Evolutionary conservation across 92 coral and sea anemone genomes (phyloP), one percentile per base, ranked within the genome.

Genomic region (Diadumene lineata): DNA sequence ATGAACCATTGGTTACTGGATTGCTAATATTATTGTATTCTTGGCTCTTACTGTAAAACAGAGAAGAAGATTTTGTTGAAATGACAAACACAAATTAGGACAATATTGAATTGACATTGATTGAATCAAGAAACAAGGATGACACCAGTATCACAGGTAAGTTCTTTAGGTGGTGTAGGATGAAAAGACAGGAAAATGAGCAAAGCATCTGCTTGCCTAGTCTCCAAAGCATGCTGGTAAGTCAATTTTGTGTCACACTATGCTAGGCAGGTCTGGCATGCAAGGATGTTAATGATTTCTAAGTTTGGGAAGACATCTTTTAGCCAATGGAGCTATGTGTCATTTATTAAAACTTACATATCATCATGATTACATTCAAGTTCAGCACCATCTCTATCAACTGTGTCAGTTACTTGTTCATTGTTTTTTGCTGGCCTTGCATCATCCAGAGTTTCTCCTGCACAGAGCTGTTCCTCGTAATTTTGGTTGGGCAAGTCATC

Each of bases 391-490:
- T 22, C n/a, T 38, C 48, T 38, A 38, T 53, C n/a, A 46, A 15
- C 9, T 46, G 53, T 9, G 9, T 9, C 53, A 46, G 9, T 53
- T 53, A 53, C 60, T 16, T 53, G n/a, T 23, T 8, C 22, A 16
- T 16, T 53, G 25, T 16, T 53, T 8, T 16, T 53, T 53, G 4
- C 25, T 8, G 25, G 22, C 4, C 10, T 22, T 8, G 60, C 7
- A 34, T 33, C 72, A 34, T 67, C 51, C 15, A 67, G 9, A 34
- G 1, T 67, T 67, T 67, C 72, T 43, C 72, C 72, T 21, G 72
- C 57, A 67, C 72, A 67, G 0, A 67, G 50, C 31, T 33, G 51
- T 9, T 67, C 72, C 30, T 38, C 31, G 29, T 61, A 56, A 19
- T 16, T 32, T 61, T 7, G 69, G 43, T 16, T 2, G 6, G 22